phyloP scores from a whole-genome alignment of 1,140 invertebrate genomes.

The Dendroctonus ponderosae region DNA sequence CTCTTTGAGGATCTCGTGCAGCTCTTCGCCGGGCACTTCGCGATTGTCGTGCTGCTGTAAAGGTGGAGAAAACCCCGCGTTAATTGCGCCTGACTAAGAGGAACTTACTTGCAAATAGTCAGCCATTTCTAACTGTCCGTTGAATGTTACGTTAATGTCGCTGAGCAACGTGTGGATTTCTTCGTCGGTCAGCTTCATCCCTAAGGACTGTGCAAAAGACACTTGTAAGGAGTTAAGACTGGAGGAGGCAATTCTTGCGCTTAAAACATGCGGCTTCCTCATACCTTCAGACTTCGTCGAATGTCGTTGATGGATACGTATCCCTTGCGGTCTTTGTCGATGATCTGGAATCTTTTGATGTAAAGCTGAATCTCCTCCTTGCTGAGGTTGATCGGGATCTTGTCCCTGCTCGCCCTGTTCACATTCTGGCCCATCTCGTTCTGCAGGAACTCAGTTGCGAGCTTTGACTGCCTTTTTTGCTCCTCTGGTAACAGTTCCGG shows the following conservation, averaged over 20 bases:
- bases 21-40: slow-evolving; percentile 88
- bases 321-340: slow-evolving; percentile 95
- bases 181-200: slow-evolving; percentile 61
- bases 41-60: slow-evolving; percentile 84
- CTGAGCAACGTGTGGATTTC: slow-evolving; percentile 66
- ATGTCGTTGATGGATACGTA: slow-evolving; percentile 98
- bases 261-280: background rate
- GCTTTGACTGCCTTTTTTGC: slow-evolving; percentile 70
- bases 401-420: slow-evolving; percentile 81
- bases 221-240: background rate
- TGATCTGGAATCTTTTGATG: slow-evolving; percentile 90
- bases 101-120: slow-evolving; percentile 72
- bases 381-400: slow-evolving; percentile 89
- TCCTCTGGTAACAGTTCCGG: slow-evolving; percentile 35
- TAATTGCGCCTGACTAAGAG: slow-evolving; percentile 18
- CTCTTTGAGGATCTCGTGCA: slow-evolving; percentile 96
- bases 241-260: too few relatives aligned
- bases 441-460: slow-evolving; percentile 80
- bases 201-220: slow-evolving; percentile 56
- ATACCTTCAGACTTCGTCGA: slow-evolving; percentile 88
- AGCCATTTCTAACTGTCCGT: slow-evolving; percentile 69
- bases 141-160: slow-evolving; percentile 66
- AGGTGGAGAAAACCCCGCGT: slow-evolving; percentile 37
- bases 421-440: slow-evolving; percentile 97
- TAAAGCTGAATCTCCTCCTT: slow-evolving; percentile 93